Evolutionary conservation across 23 tunicate species (phyloP).

Genomic region (Trididemnum nubilum): DNA sequence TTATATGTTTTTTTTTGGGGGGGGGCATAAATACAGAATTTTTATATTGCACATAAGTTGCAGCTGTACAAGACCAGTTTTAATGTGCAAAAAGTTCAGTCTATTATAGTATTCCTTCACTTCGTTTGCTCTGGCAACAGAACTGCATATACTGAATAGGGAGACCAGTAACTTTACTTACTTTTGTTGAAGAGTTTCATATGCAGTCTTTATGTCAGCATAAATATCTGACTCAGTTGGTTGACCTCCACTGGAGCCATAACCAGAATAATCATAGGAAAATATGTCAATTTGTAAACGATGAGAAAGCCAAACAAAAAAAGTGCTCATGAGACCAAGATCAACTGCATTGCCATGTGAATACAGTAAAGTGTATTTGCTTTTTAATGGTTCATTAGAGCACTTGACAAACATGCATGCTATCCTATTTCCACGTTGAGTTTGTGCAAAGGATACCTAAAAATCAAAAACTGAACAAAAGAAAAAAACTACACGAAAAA

Average conservation of each 20-base stretch:
- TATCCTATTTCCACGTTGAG: conserved; percentile 76
- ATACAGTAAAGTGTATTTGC: conserved; percentile 91
- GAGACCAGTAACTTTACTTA: no score
- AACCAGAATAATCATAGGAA: conserved; percentile 95
- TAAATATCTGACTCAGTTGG: conserved; percentile 93
- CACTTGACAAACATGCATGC: conserved; percentile 92
- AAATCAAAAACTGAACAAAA: conserved; percentile 8
- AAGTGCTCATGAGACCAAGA: conserved; percentile 95
- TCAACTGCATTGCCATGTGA: conserved; percentile 99
- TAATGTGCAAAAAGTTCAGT: no score
- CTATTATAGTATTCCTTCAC: no score
- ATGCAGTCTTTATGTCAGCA: conserved; percentile 95
- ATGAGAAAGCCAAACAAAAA: conserved; percentile 93
- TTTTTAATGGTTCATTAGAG: conserved; percentile 25
- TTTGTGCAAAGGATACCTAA: conserved; percentile 58
- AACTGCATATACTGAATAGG: no score
- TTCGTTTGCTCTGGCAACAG: no score
- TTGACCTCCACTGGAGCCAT: conserved; percentile 85
- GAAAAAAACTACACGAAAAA: neutral
- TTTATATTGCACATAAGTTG: no score
- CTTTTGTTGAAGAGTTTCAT: conserved; percentile 74
- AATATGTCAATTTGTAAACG: conserved; percentile 80
- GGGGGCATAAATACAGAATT: no score
- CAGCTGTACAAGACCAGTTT: no score
- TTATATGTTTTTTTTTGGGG: no score